These are phyloP conservation scores for Diacarnus erythraeanus DNA, from an alignment of 37 sponge, comb jelly and placozoan genomes.

Conservation along the genomic window DNA sequence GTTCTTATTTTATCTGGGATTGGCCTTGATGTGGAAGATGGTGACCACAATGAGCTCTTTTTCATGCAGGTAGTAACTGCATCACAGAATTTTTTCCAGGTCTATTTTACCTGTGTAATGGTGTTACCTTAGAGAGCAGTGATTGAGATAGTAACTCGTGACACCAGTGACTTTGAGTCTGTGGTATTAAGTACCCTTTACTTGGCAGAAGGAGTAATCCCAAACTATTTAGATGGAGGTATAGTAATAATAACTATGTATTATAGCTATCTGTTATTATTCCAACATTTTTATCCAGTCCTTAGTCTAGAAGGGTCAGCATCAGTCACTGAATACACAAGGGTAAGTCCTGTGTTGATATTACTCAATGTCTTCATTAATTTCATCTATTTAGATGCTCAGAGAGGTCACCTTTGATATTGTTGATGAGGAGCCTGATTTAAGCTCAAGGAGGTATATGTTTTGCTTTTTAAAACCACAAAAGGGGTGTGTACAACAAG, in stretches of 20 bases:
- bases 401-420: conserved; percentile 34
- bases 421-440: conserved; percentile 38
- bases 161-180: conserved; percentile 4
- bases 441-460: conserved; percentile 14
- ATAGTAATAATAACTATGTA: background rate
- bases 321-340: conserved; percentile 30
- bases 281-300: conserved; percentile 13
- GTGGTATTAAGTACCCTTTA: conserved; percentile 22
- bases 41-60: conserved; percentile 41
- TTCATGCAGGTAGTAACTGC: conserved; percentile 14
- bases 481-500: background rate
- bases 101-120: conserved; percentile 1
- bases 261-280: background rate
- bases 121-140: background rate
- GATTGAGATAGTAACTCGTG: background rate
- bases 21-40: conserved; percentile 44
- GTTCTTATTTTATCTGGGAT: conserved; percentile 25
- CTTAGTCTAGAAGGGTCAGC: conserved; percentile 38
- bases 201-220: background rate
- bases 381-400: conserved; percentile 33
- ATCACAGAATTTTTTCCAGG: background rate
- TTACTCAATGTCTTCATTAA: background rate
- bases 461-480: background rate
- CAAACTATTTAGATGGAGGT: conserved; percentile 23
- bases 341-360: conserved; percentile 22